phyloP scores from a whole-genome alignment of 2,797 vertebrate species.

The Clarias pachynema region DNA sequence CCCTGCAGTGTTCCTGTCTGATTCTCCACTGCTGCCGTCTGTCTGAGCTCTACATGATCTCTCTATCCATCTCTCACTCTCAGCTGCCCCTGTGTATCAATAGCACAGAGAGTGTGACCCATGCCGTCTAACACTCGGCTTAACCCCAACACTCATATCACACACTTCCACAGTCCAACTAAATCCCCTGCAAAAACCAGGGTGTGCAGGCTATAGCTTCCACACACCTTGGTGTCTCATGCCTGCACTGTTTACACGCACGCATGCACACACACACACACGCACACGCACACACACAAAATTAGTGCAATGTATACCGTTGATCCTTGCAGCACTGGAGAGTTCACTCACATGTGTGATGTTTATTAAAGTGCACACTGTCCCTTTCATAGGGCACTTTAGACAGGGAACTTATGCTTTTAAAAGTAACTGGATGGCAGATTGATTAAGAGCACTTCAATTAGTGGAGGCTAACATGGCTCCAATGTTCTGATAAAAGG shows the following conservation, averaged over 20 bases:
- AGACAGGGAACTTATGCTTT: conserved; percentile 55
- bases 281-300: conserved; percentile 14
- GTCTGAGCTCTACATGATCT: conserved; percentile 43
- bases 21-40: conserved; percentile 35
- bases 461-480: conserved; percentile 68
- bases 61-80: conserved; percentile 48
- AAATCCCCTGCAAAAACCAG: conserved; percentile 55
- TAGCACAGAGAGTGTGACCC: conserved; percentile 46
- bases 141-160: conserved; percentile 57
- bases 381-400: conserved; percentile 38
- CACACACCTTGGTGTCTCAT: conserved; percentile 37
- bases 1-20: conserved; percentile 46
- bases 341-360: conserved; percentile 26
- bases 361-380: conserved; percentile 50
- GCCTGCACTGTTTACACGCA: conserved; percentile 23
- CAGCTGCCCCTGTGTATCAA: conserved; percentile 33
- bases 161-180: conserved; percentile 46
- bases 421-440: conserved; percentile 65
- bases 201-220: conserved; percentile 39
- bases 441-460: conserved; percentile 75
- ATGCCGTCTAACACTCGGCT: conserved; percentile 51
- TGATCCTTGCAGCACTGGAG: neutral
- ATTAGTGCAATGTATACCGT: neutral
- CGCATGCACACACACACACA: conserved; percentile 1
- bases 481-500: neutral